These are phyloP conservation scores for Ichneumoninae sp. DNA, from an alignment of 2,888 invertebrate genomes.

Conservation along the genomic window DNA sequence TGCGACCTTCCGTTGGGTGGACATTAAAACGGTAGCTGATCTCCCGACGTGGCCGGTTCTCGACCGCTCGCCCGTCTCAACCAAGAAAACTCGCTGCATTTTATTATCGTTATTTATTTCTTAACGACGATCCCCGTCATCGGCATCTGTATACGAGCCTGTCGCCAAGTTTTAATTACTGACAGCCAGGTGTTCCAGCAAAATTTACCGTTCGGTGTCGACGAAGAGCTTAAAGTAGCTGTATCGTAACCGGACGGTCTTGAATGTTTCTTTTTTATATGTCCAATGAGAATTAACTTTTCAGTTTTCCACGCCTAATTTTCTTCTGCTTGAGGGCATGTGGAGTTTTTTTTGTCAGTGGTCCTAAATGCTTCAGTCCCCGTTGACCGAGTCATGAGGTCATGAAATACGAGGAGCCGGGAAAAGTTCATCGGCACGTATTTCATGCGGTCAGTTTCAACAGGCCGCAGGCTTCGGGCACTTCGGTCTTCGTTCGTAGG, in stretches of 20 bases:
- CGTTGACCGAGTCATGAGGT: constrained; percentile 30
- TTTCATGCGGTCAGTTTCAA: constrained; percentile 59
- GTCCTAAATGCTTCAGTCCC: constrained; percentile 29
- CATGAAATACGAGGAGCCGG: constrained; percentile 30
- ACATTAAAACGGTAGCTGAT: constrained; percentile 28
- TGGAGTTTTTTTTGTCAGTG: not conserved
- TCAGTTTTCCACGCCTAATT: not conserved
- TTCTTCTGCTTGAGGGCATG: not conserved
- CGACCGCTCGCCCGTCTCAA: not conserved
- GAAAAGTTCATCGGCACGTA: constrained; percentile 61
- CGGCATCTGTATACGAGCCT: not conserved
- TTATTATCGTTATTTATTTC: constrained; percentile 27
- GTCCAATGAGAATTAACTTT: constrained; percentile 4
- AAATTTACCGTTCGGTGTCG: not conserved
- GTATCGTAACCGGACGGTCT: not conserved
- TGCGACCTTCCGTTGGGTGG: constrained; percentile 1
- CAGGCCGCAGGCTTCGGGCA: constrained; percentile 31
- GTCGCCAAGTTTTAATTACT: not conserved
- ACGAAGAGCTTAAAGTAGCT: not conserved
- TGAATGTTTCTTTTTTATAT: not conserved
- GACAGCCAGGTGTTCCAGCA: not conserved
- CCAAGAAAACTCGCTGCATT: constrained; percentile 17
- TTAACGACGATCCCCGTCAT: constrained; percentile 14
- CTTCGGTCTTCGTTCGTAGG: constrained; percentile 33
- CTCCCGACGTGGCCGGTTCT: not conserved